A percentile compares a stretch with the other conserved stretches of the same genome.
Conservation (phyloP, 1,140 invertebrate genomes). For the Drosophila ficusphila region DNA sequence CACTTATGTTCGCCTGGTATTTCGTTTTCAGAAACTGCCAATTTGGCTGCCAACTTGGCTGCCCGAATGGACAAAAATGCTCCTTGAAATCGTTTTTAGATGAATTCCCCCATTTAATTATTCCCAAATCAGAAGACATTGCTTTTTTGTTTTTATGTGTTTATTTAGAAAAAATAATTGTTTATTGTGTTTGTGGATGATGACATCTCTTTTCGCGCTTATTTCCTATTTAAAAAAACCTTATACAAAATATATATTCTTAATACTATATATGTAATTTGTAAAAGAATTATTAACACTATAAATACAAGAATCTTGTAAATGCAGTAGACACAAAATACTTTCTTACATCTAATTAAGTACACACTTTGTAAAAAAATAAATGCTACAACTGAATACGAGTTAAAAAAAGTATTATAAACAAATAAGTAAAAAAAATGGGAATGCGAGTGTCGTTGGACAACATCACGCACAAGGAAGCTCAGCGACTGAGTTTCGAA, state of each 20-base stretch:
- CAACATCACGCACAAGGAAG: conserved; percentile 62
- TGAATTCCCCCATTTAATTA: neutral
- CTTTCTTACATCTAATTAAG: conserved; percentile 29
- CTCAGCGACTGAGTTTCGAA: conserved; percentile 71
- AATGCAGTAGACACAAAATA: conserved; percentile 21
- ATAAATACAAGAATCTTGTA: conserved; percentile 44
- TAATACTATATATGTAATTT: conserved; percentile 4
- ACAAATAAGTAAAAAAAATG: conserved; percentile 29
- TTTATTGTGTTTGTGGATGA: conserved; percentile 42
- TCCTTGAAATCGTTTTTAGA: too few species aligned
- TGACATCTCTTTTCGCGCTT: conserved; percentile 44
- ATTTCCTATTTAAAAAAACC: conserved; percentile 39
- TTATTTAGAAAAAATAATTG: conserved; percentile 43
- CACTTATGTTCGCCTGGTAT: too few species aligned
- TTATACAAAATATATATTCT: conserved; percentile 49
- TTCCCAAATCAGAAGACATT: neutral
- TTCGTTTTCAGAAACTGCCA: too few species aligned
- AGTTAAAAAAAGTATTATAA: conserved; percentile 4
- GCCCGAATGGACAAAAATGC: too few species aligned
- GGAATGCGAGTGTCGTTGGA: conserved; percentile 61
- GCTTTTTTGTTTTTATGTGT: conserved; percentile 21
- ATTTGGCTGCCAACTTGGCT: too few species aligned
- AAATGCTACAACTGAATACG: conserved; percentile 23
- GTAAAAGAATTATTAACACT: conserved; percentile 35
- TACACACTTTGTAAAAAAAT: conserved; percentile 34